Evolutionary conservation across 2,113 vertebrate species (phyloP), one percentile per base, ranked within the genome.

Genomic region (Carettochelys insculpta): DNA sequence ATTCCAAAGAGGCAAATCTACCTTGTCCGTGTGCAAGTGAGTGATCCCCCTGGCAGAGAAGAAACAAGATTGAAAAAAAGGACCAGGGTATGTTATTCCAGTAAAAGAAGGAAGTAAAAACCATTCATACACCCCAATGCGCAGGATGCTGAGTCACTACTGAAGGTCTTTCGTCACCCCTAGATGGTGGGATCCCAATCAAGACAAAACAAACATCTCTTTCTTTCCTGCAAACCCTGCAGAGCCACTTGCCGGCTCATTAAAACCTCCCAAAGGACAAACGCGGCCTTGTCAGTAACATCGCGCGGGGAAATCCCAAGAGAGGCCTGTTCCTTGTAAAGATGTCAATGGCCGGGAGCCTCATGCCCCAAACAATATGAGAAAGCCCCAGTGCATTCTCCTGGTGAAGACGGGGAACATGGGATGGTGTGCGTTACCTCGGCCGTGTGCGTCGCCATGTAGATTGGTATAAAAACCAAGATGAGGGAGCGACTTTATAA

Each of bases 71-170:
- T 34, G 22, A 51, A 56, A 88, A n/a, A 14, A 90, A 76, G 20
- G 0, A 0, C 41, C 11, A 56, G 71, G 31, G 41, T 79, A 79
- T 76, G 52, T 31, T 43, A 56, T 27, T 1, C 6, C 0, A 0
- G 65, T 50, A 29, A 53, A 88, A 77, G 22, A n/a, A 80, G 80
- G n/a, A n/a, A 80, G 77, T 38, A 58, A 88, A 52, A 48, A 52
- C 24, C n/a, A 78, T 51, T 51, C 14, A n/a, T n/a, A n/a, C n/a
- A n/a, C n/a, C n/a, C n/a, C n/a, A n/a, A n/a, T n/a, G n/a, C n/a
- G n/a, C n/a, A 38, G 24, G 29, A 51, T 22, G 27, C 11, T 22
- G 65, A 83, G 51, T 5, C 47, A 25, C 14, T 29, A 29, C 53
- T 31, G 31, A 58, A 58, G 80, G 41, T 82, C 13, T 71, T 51